Conservation (phyloP, 2,888 invertebrate genomes). For the Iphiclides podalirius region DNA sequence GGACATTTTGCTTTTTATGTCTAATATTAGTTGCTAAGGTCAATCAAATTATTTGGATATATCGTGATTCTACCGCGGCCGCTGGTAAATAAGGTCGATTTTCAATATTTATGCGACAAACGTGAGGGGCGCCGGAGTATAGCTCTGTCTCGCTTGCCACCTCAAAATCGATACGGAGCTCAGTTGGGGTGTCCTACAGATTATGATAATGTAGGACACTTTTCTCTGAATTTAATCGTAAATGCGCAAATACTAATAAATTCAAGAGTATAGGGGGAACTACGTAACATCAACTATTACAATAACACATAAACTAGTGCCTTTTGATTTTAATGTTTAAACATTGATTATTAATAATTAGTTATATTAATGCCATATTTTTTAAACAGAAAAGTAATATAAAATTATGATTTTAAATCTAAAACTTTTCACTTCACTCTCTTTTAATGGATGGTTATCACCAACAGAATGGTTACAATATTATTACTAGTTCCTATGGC, state of each 20-base stretch:
- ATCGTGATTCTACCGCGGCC: slow-evolving; percentile 36
- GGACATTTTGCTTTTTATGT: neutral
- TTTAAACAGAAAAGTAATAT: too few relatives aligned
- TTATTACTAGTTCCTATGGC: slow-evolving; percentile 42
- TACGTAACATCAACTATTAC: too few relatives aligned
- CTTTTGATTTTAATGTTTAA: too few relatives aligned
- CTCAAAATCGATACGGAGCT: slow-evolving; percentile 62
- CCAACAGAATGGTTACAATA: slow-evolving; percentile 45
- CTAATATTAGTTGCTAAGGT: slow-evolving; percentile 6
- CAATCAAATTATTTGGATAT: slow-evolving; percentile 28
- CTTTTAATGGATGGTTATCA: too few relatives aligned
- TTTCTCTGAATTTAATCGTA: neutral
- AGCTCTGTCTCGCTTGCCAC: slow-evolving; percentile 54
- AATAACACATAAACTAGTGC: too few relatives aligned
- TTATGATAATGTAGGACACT: neutral
- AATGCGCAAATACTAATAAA: too few relatives aligned
- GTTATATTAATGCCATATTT: too few relatives aligned
- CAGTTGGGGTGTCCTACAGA: slow-evolving; percentile 56
- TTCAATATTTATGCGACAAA: slow-evolving; percentile 74
- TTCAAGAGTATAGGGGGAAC: too few relatives aligned
- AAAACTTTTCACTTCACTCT: too few relatives aligned
- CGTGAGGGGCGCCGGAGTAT: slow-evolving; percentile 52
- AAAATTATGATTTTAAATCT: too few relatives aligned
- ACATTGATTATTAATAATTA: too few relatives aligned
- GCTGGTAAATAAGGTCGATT: slow-evolving; percentile 57